Percentiles rank a stretch among this genome's conserved stretches.
Evolutionary conservation across 1,140 invertebrate species (phyloP).

Genomic region (Drosophila serrata): DNA sequence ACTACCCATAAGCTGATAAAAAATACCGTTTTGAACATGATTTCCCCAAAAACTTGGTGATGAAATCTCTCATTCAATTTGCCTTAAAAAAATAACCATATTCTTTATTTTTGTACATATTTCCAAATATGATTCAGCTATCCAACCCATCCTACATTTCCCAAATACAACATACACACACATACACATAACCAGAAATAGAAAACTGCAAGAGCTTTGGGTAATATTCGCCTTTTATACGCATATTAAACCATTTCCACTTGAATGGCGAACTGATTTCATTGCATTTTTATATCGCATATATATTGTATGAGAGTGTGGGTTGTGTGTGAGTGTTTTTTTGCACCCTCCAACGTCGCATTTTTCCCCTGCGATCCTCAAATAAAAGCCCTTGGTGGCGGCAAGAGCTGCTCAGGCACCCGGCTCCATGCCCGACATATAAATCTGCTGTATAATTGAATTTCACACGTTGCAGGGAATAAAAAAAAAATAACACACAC

Average conservation of each 20-base stretch:
- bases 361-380: constrained; percentile 28
- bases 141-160: neutral
- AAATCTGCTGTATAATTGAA: constrained; percentile 82
- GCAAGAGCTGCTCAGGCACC: constrained; percentile 21
- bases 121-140: neutral
- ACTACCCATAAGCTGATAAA: neutral
- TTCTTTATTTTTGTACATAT: neutral
- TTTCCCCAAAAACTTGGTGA: constrained; percentile 8
- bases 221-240: constrained; percentile 72
- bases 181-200: constrained; percentile 14
- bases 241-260: constrained; percentile 80
- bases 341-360: constrained; percentile 5
- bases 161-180: constrained; percentile 1
- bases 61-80: constrained; percentile 15
- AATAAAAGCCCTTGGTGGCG: constrained; percentile 56
- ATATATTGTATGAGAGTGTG: constrained; percentile 2
- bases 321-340: constrained; percentile 19
- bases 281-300: constrained; percentile 60
- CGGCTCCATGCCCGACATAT: constrained; percentile 70
- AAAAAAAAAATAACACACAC: constrained; percentile 42
- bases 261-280: constrained; percentile 79
- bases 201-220: constrained; percentile 43
- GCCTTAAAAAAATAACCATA: neutral
- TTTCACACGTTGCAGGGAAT: constrained; percentile 74
- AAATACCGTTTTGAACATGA: constrained; percentile 4